Evolutionary conservation across 2,113 vertebrate species (phyloP).

Genomic region (Mungos mungo): DNA sequence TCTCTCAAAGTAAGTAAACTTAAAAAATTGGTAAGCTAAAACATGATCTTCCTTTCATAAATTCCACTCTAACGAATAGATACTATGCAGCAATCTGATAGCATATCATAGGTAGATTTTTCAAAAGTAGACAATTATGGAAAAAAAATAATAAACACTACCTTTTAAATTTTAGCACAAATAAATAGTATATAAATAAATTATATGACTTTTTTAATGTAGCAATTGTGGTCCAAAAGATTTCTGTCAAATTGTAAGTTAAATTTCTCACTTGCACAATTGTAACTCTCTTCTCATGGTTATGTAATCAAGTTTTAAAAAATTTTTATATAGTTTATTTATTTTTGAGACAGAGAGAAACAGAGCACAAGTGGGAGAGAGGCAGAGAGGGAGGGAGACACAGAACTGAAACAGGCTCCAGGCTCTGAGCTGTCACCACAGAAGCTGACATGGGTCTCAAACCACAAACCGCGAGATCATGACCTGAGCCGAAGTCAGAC

Average conservation of each 20-base stretch:
- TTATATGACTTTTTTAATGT: neutral
- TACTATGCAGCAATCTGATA: neutral
- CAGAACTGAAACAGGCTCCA: too few relatives aligned
- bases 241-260: neutral
- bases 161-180: constrained; percentile 28
- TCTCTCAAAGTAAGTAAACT: too few relatives aligned
- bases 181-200: neutral
- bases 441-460: too few relatives aligned
- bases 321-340: neutral
- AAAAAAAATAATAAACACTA: neutral
- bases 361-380: too few relatives aligned
- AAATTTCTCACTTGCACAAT: neutral
- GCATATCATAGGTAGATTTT: neutral
- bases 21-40: neutral
- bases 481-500: too few relatives aligned
- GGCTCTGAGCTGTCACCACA: too few relatives aligned
- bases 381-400: too few relatives aligned
- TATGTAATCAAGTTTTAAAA: neutral
- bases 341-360: too few relatives aligned
- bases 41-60: neutral
- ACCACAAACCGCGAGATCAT: too few relatives aligned
- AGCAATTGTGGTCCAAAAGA: constrained; percentile 27
- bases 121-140: neutral
- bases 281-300: neutral
- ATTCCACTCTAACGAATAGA: neutral